Evolutionary conservation across 2,797 vertebrate species (phyloP).

Genomic region (Halcyon smyrnensis): DNA sequence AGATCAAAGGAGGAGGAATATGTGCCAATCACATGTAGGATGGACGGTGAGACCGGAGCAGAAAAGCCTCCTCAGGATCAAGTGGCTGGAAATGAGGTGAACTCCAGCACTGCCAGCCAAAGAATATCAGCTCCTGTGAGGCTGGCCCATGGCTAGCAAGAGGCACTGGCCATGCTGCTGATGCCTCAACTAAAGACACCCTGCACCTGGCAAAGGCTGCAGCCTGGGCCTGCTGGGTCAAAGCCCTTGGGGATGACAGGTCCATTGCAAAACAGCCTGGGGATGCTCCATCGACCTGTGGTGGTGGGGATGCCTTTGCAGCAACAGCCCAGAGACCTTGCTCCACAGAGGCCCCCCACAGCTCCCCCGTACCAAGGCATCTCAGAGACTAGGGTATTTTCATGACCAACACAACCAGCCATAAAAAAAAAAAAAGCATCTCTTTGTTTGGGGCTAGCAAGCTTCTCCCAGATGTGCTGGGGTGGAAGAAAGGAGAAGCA

Average conservation of each 20-base stretch:
- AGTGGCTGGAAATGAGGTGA: not conserved
- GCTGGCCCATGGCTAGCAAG: not conserved
- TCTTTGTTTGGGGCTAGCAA: not conserved
- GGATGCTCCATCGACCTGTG: rapidly evolving
- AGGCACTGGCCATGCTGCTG: not conserved
- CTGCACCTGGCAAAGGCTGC: not conserved
- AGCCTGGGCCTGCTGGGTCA: not conserved
- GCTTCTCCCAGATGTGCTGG: not conserved
- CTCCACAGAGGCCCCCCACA: not conserved
- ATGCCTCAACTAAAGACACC: not conserved
- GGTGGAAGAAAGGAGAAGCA: not conserved
- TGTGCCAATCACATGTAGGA: not conserved
- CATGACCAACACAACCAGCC: not conserved
- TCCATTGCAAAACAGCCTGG: not conserved
- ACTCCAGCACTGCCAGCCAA: not conserved
- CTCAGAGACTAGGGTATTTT: not conserved
- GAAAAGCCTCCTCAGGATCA: not conserved
- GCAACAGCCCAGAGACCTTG: not conserved
- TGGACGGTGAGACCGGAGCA: not conserved
- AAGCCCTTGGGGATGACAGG: not conserved
- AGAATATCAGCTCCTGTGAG: not conserved
- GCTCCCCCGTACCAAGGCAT: not conserved
- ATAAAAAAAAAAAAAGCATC: not conserved
- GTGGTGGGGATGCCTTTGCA: not conserved
- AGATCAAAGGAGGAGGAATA: not conserved